Conservation (phyloP, 2,888 invertebrate genomes). For the Nudaria mundana region DNA sequence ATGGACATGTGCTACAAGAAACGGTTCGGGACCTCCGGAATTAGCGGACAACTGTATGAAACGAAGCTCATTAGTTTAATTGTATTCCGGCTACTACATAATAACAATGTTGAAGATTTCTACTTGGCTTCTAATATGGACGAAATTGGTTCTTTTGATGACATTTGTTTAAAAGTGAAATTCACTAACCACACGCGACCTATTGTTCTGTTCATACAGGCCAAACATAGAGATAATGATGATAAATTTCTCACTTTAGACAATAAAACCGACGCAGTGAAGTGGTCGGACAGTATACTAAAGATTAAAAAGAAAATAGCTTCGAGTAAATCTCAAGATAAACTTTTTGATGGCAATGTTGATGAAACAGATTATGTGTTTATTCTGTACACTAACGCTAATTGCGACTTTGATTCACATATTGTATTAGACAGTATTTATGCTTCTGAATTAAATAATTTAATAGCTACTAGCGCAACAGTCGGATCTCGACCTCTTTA, state of each 20-base stretch:
- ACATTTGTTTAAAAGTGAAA: slow-evolving; percentile 18
- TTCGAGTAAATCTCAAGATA: slow-evolving; percentile 3
- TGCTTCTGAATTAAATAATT: neutral
- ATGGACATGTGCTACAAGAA: slow-evolving; percentile 6
- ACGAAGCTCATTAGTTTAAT: slow-evolving; percentile 22
- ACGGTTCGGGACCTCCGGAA: slow-evolving; percentile 14
- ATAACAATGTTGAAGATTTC: too few relatives aligned
- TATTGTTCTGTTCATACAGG: too few relatives aligned
- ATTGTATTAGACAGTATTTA: neutral
- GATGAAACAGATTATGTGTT: slow-evolving; percentile 18
- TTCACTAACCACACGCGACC: slow-evolving; percentile 5
- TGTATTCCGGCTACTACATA: slow-evolving; percentile 19
- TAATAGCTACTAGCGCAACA: slow-evolving; percentile 16
- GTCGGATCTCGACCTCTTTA: slow-evolving; percentile 1
- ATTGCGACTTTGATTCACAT: neutral
- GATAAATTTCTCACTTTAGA: neutral
- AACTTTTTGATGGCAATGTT: slow-evolving; percentile 8
- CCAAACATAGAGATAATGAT: slow-evolving; percentile 17
- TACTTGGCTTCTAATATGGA: too few relatives aligned
- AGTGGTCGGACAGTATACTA: too few relatives aligned
- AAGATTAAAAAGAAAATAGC: too few relatives aligned
- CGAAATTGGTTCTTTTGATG: too few relatives aligned
- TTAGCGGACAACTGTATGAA: too few relatives aligned
- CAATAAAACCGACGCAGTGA: too few relatives aligned
- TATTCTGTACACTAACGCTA: slow-evolving; percentile 19